These are phyloP conservation scores for Epinephelus cyanopodus DNA, from an alignment of 2,113 vertebrate genomes.

Conservation along the genomic window DNA sequence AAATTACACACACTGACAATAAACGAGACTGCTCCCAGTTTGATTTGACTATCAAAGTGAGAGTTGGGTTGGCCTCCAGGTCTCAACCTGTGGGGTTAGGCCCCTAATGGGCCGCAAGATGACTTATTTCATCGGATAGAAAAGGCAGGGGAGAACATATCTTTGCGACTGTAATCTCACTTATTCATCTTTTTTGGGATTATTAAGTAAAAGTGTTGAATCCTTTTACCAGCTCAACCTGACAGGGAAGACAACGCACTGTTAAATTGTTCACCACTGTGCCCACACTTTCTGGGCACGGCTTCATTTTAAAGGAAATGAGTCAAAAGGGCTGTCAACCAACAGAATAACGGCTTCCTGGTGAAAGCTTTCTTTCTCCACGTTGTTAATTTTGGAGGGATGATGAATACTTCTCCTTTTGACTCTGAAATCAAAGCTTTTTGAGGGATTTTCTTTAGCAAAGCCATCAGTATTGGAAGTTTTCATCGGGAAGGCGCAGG, in stretches of 20 bases:
- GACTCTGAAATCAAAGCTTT: not conserved
- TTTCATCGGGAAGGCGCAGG: not conserved
- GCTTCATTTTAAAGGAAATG: not conserved
- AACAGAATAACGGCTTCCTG: not conserved
- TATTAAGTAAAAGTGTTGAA: no score
- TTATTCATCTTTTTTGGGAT: no score
- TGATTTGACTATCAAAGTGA: slow-evolving; percentile 66
- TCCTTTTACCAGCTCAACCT: no score
- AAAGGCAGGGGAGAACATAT: not conserved
- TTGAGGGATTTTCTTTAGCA: not conserved
- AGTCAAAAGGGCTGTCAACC: not conserved
- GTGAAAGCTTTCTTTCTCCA: no score
- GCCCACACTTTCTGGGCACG: not conserved
- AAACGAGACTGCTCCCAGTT: not conserved
- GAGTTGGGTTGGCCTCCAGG: not conserved
- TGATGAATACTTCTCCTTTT: not conserved
- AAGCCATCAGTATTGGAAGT: not conserved
- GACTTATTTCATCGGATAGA: not conserved
- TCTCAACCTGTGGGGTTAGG: not conserved
- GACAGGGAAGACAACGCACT: no score
- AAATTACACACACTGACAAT: slow-evolving; percentile 4
- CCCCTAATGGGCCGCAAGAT: no score
- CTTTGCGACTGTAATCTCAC: not conserved
- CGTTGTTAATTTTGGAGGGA: not conserved
- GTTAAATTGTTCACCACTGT: not conserved